Evolutionary conservation across 2,797 vertebrate species (phyloP).

Genomic region (Rhinichthys osculus): DNA sequence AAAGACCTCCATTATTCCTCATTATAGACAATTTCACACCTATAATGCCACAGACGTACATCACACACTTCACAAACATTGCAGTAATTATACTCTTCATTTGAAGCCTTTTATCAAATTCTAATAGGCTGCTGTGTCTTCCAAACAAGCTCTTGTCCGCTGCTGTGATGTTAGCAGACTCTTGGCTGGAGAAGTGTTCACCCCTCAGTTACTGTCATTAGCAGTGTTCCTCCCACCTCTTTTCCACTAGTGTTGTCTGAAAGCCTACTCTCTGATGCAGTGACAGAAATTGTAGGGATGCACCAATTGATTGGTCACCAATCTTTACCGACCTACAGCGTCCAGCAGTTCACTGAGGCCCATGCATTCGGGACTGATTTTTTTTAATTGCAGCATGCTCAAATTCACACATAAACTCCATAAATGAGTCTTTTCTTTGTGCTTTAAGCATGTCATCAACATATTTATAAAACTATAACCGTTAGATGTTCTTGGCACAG

Average conservation of each 20-base stretch:
- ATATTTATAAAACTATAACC: no score
- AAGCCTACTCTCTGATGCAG: neutral
- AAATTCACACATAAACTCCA: neutral
- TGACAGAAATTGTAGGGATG: neutral
- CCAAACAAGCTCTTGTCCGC: slow-evolving; percentile 48
- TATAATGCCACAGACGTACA: slow-evolving; percentile 46
- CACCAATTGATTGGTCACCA: neutral
- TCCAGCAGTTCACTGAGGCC: neutral
- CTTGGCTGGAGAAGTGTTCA: neutral
- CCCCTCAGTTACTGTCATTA: slow-evolving; percentile 16
- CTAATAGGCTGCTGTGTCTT: slow-evolving; percentile 49
- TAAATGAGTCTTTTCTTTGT: neutral
- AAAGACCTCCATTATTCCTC: slow-evolving; percentile 44
- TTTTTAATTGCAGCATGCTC: neutral
- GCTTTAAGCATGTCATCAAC: neutral
- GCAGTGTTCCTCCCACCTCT: neutral
- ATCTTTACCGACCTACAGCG: neutral
- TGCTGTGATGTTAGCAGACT: slow-evolving; percentile 27
- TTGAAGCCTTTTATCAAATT: slow-evolving; percentile 50
- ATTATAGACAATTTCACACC: slow-evolving; percentile 55
- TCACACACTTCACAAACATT: slow-evolving; percentile 48
- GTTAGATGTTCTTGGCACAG: neutral
- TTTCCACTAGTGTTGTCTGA: neutral
- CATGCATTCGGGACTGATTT: neutral
- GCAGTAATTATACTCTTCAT: slow-evolving; percentile 59